These are phyloP conservation scores for Strix uralensis DNA, from an alignment of 2,113 vertebrate species.

Conservation along the genomic window DNA sequence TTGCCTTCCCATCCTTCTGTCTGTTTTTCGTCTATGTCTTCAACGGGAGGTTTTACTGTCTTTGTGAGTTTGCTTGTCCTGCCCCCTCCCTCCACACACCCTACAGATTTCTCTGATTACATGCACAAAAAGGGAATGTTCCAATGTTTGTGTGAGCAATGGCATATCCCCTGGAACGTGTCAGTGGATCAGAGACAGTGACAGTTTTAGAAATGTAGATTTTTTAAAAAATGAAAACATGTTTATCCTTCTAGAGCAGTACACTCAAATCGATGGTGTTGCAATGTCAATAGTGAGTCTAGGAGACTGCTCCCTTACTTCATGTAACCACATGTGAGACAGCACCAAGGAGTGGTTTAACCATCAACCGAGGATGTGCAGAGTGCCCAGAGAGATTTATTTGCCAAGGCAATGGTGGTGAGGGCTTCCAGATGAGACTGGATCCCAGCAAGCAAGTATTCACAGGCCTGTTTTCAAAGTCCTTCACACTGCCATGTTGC, in stretches of 20 bases:
- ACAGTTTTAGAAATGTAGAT: neutral
- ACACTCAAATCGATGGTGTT: neutral
- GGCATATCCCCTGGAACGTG: neutral
- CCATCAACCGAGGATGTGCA: neutral
- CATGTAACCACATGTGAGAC: fast-evolving
- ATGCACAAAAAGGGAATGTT: fast-evolving
- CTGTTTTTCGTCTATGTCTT: neutral
- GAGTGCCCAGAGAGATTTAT: neutral
- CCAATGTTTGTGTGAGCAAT: neutral
- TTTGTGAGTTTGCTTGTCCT: neutral
- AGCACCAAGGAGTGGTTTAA: neutral
- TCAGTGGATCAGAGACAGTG: neutral
- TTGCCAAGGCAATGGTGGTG: neutral
- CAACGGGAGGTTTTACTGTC: neutral
- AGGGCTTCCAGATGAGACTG: neutral
- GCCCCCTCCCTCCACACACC: neutral
- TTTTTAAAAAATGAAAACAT: neutral
- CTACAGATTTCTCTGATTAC: neutral
- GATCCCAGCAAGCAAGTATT: neutral
- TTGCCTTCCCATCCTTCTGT: neutral
- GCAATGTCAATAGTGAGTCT: neutral
- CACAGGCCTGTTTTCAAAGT: neutral
- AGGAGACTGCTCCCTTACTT: neutral
- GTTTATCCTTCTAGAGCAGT: neutral
- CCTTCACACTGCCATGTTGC: neutral